Evolutionary conservation across 2,797 vertebrate species (phyloP), one percentile per base, ranked within the genome.

Genomic region (Halcyon smyrnensis): DNA sequence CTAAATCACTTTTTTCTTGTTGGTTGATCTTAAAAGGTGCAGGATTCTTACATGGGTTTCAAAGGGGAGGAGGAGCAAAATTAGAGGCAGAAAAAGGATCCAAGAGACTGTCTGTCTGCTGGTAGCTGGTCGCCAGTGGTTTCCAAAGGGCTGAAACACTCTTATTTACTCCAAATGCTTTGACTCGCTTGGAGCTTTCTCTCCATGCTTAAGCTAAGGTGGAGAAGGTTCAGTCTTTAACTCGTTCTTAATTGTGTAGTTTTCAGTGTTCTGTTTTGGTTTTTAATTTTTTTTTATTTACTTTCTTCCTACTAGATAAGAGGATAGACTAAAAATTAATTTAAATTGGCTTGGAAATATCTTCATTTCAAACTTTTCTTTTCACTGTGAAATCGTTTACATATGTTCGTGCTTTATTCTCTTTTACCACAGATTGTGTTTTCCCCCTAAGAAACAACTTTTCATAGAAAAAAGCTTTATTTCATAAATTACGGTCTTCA

Each of bases 401-500:
- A 64, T 93, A 63, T 95, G 87, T 62, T 94, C n/a, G 15, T 83
- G 56, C 39, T 90, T 95, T 93, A 85, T 87, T 92, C 28, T 74
- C 1, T 39, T 88, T 32, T 75, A 37, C 75, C 79, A 62, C 78
- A 92, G 69, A 41, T 20, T 51, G 12, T 90, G 39, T 93, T 94
- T 96, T 89, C 81, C 75, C 71, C 86, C 15, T 74, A 79, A 89
- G 90, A 87, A 95, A 84, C 39, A 77, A 39, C 50, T 95, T 92
- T 91, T 95, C 81, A 69, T 81, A 92, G 90, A 85, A 94, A 94
- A 91, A 95, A 92, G 20, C 71, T 63, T 2, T 76, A 41, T 74
- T 91, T 88, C 56, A 74, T 90, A 37, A 90, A 92, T 95, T 89
- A 53, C 74, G 69, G 3, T 94, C 60, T 97, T 97, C 93, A 54